Base-by-base conservation (phyloP, 2,797 vertebrate species). In the Danio choprae region DNA sequence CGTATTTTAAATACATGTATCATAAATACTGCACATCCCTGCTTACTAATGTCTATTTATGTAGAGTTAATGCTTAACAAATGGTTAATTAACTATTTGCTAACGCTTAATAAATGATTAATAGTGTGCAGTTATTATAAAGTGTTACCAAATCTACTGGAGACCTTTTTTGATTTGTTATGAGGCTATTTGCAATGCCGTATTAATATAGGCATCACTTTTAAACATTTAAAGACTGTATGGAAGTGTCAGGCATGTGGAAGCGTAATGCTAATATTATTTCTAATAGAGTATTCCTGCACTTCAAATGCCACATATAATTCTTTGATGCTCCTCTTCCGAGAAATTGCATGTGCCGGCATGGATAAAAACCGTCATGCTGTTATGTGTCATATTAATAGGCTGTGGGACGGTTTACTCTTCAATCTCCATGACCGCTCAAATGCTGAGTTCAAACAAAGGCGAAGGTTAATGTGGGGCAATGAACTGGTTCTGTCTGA, bases 301-400 rank as follows among this genome's bases (percentile, higher is more conserved):
- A 56, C 51, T 22, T 18, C 18, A 69, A 36, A 67, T 48, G 44
- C 20, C 20, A 50, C 5, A 29, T 46, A 16, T 36, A 50, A 16
- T 67, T 67, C 64, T 29, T 22, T 16, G 44, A 46, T 43, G 4
- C 29, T 16, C 20, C 20, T 48, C 12, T 67, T 67, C 43, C 5
- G 44, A 48, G 64, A 67, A 48, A 48, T 48, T 36, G 43, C 7
- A 3, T 58, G 12, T 59, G 56, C 22, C 20, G 5, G 5, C 11
- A 7, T 46, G 64, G 43, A 67, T 12, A 29, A 46, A 63, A 67
- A 67, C 63, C 69, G 48, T 29, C 48, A 10, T 53, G 67, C n/a
- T 70, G 18, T 18, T 53, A n/a, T 38, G 11, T 12, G 10, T 40
- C n/a, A 13, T 70, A 70, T 70, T 70, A 53, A 40, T 44, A 71